phyloP scores from a whole-genome alignment of 1,140 invertebrate genomes.

The Diabrotica virgifera region DNA sequence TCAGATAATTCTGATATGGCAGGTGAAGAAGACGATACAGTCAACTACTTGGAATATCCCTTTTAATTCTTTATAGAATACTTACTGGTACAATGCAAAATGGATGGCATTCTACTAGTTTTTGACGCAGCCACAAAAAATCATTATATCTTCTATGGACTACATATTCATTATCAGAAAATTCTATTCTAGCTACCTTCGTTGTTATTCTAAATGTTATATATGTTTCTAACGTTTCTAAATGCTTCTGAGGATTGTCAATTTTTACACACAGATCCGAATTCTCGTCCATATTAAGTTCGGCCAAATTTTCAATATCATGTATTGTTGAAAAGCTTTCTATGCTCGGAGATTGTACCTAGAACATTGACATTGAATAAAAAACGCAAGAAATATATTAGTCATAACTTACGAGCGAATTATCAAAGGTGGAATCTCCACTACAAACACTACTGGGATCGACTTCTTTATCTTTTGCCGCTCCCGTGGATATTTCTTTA shows the following conservation, averaged over 20 bases:
- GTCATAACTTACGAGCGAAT: constrained; percentile 39
- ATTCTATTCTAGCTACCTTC: constrained; percentile 65
- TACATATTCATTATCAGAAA: constrained; percentile 63
- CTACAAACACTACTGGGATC: constrained; percentile 39
- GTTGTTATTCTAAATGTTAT: constrained; percentile 71
- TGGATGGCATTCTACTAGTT: constrained; percentile 63
- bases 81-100: constrained; percentile 69
- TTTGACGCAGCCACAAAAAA: constrained; percentile 70
- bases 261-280: constrained; percentile 67
- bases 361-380: constrained; percentile 23
- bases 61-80: too few species aligned
- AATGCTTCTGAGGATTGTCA: constrained; percentile 76
- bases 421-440: constrained; percentile 37
- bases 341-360: constrained; percentile 58
- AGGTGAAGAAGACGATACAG: too few species aligned
- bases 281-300: constrained; percentile 54
- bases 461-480: constrained; percentile 40
- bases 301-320: constrained; percentile 55
- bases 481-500: constrained; percentile 38
- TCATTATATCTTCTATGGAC: constrained; percentile 74
- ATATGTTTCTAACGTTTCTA: constrained; percentile 71
- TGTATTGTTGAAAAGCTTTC: constrained; percentile 62
- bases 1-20: too few species aligned
- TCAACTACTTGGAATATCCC: too few species aligned
- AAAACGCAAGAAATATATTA: constrained; percentile 16